These are phyloP conservation scores for Theristus sp. DNA, from an alignment of 2,888 invertebrate species.

Conservation along the genomic window DNA sequence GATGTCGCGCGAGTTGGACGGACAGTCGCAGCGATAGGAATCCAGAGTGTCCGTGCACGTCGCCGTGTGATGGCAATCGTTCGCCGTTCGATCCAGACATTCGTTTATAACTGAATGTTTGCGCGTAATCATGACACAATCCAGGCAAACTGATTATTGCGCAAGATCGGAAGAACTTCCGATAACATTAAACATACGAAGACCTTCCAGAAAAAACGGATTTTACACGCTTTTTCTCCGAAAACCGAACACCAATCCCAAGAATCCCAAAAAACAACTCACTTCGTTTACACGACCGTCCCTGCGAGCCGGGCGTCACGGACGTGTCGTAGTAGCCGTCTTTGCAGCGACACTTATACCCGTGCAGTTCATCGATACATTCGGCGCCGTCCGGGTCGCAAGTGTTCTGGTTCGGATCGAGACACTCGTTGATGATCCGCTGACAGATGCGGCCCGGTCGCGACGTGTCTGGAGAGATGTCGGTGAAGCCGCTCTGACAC, in stretches of 20 bases:
- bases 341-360: constrained; percentile 23
- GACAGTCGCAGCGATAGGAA: constrained; percentile 25
- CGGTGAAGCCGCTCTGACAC: constrained; percentile 23
- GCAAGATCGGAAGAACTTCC: too few species aligned
- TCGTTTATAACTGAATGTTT: constrained; percentile 16
- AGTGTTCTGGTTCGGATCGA: too few species aligned
- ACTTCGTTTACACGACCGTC: constrained; percentile 21
- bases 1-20: constrained; percentile 22
- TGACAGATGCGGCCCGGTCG: constrained; percentile 25
- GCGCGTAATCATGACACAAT: too few species aligned
- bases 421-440: constrained; percentile 7
- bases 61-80: constrained; percentile 26
- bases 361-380: constrained; percentile 6
- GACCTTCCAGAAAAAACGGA: too few species aligned
- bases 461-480: constrained; percentile 12
- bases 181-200: too few species aligned
- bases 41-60: constrained; percentile 23
- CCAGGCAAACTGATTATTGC: too few species aligned
- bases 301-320: constrained; percentile 17
- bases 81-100: constrained; percentile 18
- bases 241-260: too few species aligned
- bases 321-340: constrained; percentile 22
- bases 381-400: constrained; percentile 9
- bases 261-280: too few species aligned
- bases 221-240: too few species aligned